phyloP scores from a whole-genome alignment of 2,797 vertebrate species.

The Perdix hodgsoniae region DNA sequence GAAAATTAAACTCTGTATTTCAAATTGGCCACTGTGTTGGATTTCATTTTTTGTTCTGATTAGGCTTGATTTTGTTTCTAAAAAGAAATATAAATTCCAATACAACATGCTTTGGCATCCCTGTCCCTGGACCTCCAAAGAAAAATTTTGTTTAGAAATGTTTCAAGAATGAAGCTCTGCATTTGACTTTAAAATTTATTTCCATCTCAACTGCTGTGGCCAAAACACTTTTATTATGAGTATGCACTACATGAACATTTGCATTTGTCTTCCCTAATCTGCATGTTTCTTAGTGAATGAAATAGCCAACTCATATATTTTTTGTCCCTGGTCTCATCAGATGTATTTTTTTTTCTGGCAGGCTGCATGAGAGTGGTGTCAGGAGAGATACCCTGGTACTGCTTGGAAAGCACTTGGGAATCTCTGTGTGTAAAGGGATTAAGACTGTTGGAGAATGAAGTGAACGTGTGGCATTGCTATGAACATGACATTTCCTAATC shows the following conservation, averaged over 20 bases:
- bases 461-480: neutral
- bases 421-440: neutral
- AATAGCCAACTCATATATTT: neutral
- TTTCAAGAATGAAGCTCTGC: neutral
- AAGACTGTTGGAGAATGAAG: neutral
- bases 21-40: neutral
- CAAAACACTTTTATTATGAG: neutral
- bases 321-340: neutral
- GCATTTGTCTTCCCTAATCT: neutral
- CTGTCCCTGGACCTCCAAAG: neutral
- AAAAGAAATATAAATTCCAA: neutral
- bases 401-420: neutral
- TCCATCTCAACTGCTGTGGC: neutral
- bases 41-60: neutral
- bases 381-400: neutral
- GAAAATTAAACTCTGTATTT: neutral
- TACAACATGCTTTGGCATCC: neutral
- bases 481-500: neutral
- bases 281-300: neutral
- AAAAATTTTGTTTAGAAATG: neutral
- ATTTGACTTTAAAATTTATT: neutral
- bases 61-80: neutral
- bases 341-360: neutral
- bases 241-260: neutral
- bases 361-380: neutral